Percentiles rank a stretch among this genome's conserved stretches.
Conservation (phyloP, 2,797 vertebrate genomes). For the Peromyscus melanophrys region DNA sequence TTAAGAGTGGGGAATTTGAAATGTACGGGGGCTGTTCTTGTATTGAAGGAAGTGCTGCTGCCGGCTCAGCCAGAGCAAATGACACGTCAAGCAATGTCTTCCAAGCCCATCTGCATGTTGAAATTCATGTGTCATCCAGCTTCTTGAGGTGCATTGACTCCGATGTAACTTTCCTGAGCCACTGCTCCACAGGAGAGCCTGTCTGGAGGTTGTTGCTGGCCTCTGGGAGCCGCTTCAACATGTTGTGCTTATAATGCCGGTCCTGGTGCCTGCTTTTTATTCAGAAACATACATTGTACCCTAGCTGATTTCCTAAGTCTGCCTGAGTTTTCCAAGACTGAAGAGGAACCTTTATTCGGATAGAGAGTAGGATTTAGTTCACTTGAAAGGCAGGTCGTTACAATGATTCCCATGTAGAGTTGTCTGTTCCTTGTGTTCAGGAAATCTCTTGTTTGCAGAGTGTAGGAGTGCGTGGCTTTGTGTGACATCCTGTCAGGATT, state of each 20-base stretch:
- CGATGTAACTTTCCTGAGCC: conserved; percentile 47
- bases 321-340: conserved; percentile 44
- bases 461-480: conserved; percentile 61
- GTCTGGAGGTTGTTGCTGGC: not conserved
- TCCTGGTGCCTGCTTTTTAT: not conserved
- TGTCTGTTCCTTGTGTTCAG: not conserved
- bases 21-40: conserved; percentile 22
- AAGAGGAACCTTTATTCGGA: conserved; percentile 19
- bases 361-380: not conserved
- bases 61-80: conserved; percentile 61
- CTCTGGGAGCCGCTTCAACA: not conserved
- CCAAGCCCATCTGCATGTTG: conserved; percentile 59
- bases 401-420: not conserved
- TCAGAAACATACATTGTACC: not conserved
- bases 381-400: not conserved
- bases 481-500: conserved; percentile 65
- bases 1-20: conserved; percentile 57
- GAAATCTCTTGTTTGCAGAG: not conserved
- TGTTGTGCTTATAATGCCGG: not conserved
- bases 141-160: not conserved
- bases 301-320: not conserved
- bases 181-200: not conserved
- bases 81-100: conserved; percentile 55
- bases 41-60: conserved; percentile 17
- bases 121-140: conserved; percentile 32